Evolutionary conservation across 2,797 vertebrate genomes (phyloP).

Genomic region (Coendou prehensilis): DNA sequence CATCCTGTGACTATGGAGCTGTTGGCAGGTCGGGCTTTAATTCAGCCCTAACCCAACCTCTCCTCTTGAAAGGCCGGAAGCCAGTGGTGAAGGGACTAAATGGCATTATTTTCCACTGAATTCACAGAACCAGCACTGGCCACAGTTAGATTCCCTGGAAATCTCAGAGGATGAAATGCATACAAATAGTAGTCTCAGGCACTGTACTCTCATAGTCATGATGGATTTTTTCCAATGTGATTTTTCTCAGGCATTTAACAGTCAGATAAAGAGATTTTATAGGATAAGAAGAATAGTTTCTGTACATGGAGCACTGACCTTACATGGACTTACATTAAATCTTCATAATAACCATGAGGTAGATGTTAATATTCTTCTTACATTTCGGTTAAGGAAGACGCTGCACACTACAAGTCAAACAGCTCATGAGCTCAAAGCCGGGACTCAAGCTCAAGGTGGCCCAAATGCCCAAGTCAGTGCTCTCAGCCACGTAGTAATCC

Average conservation of each 20-base stretch:
- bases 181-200: background rate
- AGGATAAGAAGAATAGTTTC: background rate
- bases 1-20: background rate
- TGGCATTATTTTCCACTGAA: background rate
- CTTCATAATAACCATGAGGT: background rate
- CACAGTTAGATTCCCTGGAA: slow-evolving; percentile 3
- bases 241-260: slow-evolving; percentile 42
- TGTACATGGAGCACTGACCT: background rate
- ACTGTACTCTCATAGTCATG: background rate
- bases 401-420: background rate
- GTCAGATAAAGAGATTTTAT: slow-evolving; percentile 50
- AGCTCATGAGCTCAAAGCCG: background rate
- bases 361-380: background rate
- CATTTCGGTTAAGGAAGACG: background rate
- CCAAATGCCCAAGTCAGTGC: too few relatives aligned
- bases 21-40: slow-evolving; percentile 53
- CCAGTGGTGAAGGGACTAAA: background rate
- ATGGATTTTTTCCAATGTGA: background rate
- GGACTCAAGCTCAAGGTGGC: background rate
- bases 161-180: slow-evolving; percentile 50
- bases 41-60: background rate
- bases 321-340: background rate
- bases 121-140: slow-evolving; percentile 7
- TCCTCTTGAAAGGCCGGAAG: slow-evolving; percentile 46
- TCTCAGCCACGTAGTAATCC: background rate